Conservation (phyloP, 2,113 vertebrate species). For the Lasiurus cinereus region DNA sequence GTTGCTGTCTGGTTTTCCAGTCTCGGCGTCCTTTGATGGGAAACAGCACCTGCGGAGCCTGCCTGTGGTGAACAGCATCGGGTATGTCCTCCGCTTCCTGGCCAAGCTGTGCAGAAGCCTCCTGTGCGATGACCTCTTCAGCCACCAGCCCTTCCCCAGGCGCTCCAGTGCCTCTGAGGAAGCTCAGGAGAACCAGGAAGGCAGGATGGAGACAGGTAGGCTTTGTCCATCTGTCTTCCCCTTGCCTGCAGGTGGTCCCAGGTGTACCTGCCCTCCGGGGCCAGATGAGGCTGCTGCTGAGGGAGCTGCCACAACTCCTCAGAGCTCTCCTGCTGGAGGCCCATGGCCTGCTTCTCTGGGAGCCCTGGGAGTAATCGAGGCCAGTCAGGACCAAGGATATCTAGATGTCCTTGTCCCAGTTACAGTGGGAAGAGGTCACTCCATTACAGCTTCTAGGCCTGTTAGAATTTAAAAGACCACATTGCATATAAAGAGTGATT, state of each 20-base stretch:
- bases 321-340: neutral
- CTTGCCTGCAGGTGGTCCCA: neutral
- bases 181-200: conserved; percentile 75
- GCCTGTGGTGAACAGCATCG: conserved; percentile 96
- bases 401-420: neutral
- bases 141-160: conserved; percentile 94
- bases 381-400: neutral
- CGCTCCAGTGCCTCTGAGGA: conserved; percentile 82
- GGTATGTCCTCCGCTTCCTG: conserved; percentile 96
- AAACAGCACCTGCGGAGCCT: conserved; percentile 96
- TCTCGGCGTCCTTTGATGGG: conserved; percentile 96
- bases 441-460: neutral
- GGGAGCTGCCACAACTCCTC: neutral
- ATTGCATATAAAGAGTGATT: neutral
- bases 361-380: neutral
- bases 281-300: neutral
- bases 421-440: neutral
- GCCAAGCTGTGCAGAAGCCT: conserved; percentile 97
- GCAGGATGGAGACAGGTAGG: conserved; percentile 86
- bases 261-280: accelerated
- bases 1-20: conserved; percentile 77
- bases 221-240: neutral
- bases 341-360: neutral
- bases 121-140: conserved; percentile 97
- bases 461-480: neutral